Base-by-base conservation (phyloP, 2,888 invertebrate genomes). In the Fissipunctia ypsillon region DNA sequence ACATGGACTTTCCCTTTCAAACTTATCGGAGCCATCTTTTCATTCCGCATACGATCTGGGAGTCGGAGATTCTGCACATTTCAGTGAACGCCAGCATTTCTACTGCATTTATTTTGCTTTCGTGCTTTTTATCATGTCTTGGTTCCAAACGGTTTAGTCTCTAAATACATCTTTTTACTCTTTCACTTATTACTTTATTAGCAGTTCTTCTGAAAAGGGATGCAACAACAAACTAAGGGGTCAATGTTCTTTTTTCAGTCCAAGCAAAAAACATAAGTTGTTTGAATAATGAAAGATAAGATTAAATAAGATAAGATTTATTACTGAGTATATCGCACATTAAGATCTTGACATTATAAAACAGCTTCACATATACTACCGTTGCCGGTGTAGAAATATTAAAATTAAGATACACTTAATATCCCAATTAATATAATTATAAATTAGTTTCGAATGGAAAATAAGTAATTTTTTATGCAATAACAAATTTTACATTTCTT, bases 41-140 rank as follows among this genome's bases (percentile, higher is more conserved):
- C 81, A 85, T 85, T 80, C 65, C 66, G 57, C 64, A 64, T 85
- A 56, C 85, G 86, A 85, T 87, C 76, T 77, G 66, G 16, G 69
- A 79, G 73, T 65, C 59, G 76, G 57, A 84, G 76, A 75, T 63
- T 84, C 78, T 63, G 52, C 65, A 80, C 86, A 80, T 77, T 77
- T 87, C 87, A 83, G 57, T 77, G 78, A 73, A 74, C 67, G 66
- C 72, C 22, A 68, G 71, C 59, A 74, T 83, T 79, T 68, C 70
- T 70, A 22, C 38, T 69, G 65, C 57, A 81, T 71, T 84, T 63
- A 85, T 83, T 87, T 78, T 79, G 59, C 73, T 77, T 67, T 76
- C 50, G 73, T 66, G 71, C 61, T 72, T 80, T 82, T 71, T 84
- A 84, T 69, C 67, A 65, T 70, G 59, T 68, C 45, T 69, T 56